These are phyloP conservation scores for Drosophila seguyi DNA, from an alignment of 1,140 invertebrate genomes.

Conservation along the genomic window DNA sequence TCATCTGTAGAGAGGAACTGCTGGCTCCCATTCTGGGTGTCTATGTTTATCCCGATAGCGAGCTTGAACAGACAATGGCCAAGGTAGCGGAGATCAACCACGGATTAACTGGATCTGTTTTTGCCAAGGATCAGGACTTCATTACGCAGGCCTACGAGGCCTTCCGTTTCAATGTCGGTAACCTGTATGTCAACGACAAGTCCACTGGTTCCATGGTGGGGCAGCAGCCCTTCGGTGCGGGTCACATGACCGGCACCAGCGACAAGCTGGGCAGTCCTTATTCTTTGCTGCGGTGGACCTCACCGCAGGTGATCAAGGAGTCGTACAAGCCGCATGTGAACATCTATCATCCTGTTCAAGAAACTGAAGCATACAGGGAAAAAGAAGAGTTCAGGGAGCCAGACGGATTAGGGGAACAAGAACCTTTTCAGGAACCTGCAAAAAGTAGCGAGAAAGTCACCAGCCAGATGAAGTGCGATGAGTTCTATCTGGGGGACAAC, in stretches of 20 bases:
- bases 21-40: slow-evolving; percentile 97
- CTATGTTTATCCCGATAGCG: slow-evolving; percentile 94
- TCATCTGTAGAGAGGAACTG: slow-evolving; percentile 98
- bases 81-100: slow-evolving; percentile 89
- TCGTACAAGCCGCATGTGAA: slow-evolving; percentile 93
- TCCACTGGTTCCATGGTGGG: slow-evolving; percentile 99
- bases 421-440: neutral
- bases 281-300: slow-evolving; percentile 96
- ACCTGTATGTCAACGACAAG: slow-evolving; percentile 99
- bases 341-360: slow-evolving; percentile 89
- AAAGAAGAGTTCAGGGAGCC: neutral
- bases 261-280: slow-evolving; percentile 99
- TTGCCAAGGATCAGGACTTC: slow-evolving; percentile 93
- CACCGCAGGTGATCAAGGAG: slow-evolving; percentile 97
- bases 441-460: neutral
- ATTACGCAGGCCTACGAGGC: slow-evolving; percentile 90
- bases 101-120: slow-evolving; percentile 97
- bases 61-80: slow-evolving; percentile 90
- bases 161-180: slow-evolving; percentile 95
- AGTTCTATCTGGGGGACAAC: neutral
- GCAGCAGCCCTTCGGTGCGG: slow-evolving; percentile 99
- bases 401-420: neutral
- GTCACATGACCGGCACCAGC: slow-evolving; percentile 97
- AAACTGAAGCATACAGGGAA: no score
- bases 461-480: neutral